Percentiles rank a stretch among this genome's conserved stretches.
These are phyloP conservation scores for Sarcophaga bullata DNA, from an alignment of 1,140 invertebrate species.

Conservation along the genomic window DNA sequence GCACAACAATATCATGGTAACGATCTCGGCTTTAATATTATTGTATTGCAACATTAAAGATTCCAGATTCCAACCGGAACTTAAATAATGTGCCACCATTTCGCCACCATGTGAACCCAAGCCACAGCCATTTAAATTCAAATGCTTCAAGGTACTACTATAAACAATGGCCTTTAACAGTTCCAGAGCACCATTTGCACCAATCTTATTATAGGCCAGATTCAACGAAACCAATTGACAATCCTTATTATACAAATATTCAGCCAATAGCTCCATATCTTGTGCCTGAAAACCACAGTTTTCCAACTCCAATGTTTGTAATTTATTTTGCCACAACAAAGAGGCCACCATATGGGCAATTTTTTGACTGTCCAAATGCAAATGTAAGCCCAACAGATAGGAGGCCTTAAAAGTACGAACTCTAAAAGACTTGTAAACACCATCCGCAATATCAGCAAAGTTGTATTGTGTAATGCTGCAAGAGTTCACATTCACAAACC, in stretches of 20 bases:
- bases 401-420: constrained; percentile 46
- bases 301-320: constrained; percentile 50
- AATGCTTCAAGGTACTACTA: constrained; percentile 43
- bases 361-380: constrained; percentile 55
- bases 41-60: constrained; percentile 51
- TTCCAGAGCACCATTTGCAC: constrained; percentile 50
- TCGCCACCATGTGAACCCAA: constrained; percentile 57
- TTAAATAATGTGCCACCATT: constrained; percentile 52
- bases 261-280: constrained; percentile 55
- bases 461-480: constrained; percentile 56
- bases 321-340: constrained; percentile 54
- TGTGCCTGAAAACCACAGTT: constrained; percentile 53
- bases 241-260: constrained; percentile 46
- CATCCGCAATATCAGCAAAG: constrained; percentile 56
- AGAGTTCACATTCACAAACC: constrained; percentile 50
- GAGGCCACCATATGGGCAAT: constrained; percentile 50
- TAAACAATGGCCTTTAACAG: constrained; percentile 49
- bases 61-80: constrained; percentile 48
- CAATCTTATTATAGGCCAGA: constrained; percentile 52
- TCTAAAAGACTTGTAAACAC: constrained; percentile 52
- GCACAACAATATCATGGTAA: constrained; percentile 51
- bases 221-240: constrained; percentile 47
- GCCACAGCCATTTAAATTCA: constrained; percentile 53
- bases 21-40: constrained; percentile 43
- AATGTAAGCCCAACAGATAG: constrained; percentile 47